Base-by-base conservation (phyloP, 2,888 invertebrate species). In the Monochamus alternatus region DNA sequence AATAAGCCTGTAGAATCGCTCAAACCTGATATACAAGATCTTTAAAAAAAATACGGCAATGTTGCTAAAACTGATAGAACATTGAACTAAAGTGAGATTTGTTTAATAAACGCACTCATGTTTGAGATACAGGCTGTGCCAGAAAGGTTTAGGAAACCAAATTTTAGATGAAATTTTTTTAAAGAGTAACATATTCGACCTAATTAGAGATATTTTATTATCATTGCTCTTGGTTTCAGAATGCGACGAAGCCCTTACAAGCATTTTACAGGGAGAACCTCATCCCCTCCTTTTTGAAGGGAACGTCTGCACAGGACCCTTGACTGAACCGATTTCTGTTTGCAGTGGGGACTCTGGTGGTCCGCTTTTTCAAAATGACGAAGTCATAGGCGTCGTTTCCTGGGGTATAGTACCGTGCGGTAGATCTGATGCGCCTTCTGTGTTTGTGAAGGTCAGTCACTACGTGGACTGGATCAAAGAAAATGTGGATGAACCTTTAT, bases 301-400 rank as follows among this genome's bases (percentile, higher is more conserved):
- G 3, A 64, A 64, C 31, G 12, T 64, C 47, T 64, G 64, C 12
- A 64, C 64, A 0, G 64, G 64, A 5, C 47, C 64, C 30, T 12
- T 47, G 10, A 38, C 5, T 7, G 10, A 47, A 30, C 30, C 30
- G 9, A 64, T 47, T 44, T 64, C 64, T 3, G 47, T 12, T 12
- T 92, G 91, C 81, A 89, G 85, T 60, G 92, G 92, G 8, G 92
- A 92, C 79, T 91, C 91, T 5, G 92, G 91, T 3, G 91, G 91
- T 8, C 78, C 92, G 7, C 87, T 90, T 31, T 87, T 80, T 87
- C 78, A 86, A 8, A 22, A 14, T 3, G 63, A 76, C 12, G 72
- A 63, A 14, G 66, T 66, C 5, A 81, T 91, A 9, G 92, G 92
- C 43, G 84, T 92, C 3, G 91, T 91, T 0, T 92, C 92, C 1